Conservation (phyloP, 2,113 vertebrate genomes). For the Cinclus cinclus region DNA sequence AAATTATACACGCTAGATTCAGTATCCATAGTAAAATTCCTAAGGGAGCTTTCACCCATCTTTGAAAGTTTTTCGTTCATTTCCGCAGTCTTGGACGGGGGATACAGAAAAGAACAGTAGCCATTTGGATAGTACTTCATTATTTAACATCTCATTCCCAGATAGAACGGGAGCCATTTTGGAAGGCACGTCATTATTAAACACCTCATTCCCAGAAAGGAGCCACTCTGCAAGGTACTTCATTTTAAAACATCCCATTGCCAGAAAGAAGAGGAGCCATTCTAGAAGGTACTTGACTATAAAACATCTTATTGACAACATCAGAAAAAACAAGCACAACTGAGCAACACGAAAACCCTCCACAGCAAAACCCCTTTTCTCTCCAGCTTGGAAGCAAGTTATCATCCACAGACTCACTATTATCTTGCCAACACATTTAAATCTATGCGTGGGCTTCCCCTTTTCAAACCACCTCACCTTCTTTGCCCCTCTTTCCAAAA, state of each 20-base stretch:
- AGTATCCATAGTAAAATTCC: conserved; percentile 97
- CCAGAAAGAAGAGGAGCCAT: background rate
- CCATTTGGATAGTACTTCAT: background rate
- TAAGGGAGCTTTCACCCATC: conserved; percentile 92
- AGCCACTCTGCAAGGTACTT: conserved; percentile 12
- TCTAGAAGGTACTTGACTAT: background rate
- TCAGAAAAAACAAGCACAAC: background rate
- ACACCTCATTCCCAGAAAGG: background rate
- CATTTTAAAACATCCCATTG: background rate
- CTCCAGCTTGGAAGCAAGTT: background rate
- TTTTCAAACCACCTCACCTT: conserved; percentile 78
- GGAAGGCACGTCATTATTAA: background rate
- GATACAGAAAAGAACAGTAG: background rate
- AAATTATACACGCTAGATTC: conserved; percentile 98
- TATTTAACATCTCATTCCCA: background rate
- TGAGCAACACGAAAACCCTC: background rate
- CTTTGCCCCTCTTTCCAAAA: conserved; percentile 94
- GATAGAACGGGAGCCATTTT: background rate
- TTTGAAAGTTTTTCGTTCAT: conserved; percentile 93
- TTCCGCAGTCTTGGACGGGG: conserved; percentile 85
- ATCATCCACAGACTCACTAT: background rate
- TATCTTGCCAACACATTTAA: background rate
- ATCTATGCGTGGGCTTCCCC: background rate
- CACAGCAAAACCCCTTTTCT: background rate
- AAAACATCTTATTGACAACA: background rate